Evolutionary conservation across 2,888 invertebrate species (phyloP).

Genomic region (Automeris io): DNA sequence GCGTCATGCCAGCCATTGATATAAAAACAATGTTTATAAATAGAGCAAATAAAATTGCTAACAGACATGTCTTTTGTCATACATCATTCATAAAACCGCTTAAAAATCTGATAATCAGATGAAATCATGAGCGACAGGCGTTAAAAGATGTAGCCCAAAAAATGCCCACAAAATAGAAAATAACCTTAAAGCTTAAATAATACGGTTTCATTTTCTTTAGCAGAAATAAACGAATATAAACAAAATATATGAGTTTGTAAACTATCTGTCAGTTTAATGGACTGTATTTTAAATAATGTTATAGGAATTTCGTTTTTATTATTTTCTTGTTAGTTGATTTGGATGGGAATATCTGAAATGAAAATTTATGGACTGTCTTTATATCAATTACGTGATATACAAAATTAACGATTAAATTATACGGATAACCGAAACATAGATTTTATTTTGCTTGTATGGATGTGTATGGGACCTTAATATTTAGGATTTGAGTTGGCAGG

Average conservation of each 20-base stretch:
- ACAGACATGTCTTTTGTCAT: neutral
- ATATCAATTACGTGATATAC: no score
- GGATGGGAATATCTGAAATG: neutral
- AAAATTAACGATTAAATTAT: no score
- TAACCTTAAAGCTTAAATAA: neutral
- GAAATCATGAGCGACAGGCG: neutral
- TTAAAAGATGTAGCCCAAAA: neutral
- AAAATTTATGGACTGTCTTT: no score
- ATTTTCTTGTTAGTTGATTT: constrained; percentile 1
- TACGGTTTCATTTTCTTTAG: constrained; percentile 1
- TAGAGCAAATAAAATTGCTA: no score
- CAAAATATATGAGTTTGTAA: constrained; percentile 31
- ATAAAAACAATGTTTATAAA: no score
- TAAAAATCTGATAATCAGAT: neutral
- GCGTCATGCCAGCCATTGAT: no score
- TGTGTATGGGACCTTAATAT: no score
- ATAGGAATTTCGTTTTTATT: neutral
- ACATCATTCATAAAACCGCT: neutral
- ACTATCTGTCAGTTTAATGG: constrained; percentile 26
- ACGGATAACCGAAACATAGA: no score
- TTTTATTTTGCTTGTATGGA: no score
- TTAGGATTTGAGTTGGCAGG: no score
- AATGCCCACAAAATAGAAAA: neutral
- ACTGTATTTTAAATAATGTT: constrained; percentile 21
- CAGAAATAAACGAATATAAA: constrained; percentile 2